Percentiles rank a stretch among this genome's conserved stretches.
Conservation (phyloP, 2,888 invertebrate species). For the Harpalus rufipes region DNA sequence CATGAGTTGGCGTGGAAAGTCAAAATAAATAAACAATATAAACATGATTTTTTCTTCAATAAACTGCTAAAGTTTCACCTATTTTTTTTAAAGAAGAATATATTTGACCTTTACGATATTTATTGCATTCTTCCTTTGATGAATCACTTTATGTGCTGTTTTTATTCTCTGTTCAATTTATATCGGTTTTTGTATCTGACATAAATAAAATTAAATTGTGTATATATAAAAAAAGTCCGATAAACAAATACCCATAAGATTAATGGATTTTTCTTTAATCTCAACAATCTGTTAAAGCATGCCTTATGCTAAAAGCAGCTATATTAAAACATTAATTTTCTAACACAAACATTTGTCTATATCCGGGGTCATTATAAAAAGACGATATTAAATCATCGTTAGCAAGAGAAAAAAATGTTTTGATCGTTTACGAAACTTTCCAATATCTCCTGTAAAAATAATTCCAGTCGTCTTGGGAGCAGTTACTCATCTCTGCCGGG, state of each 20-base stretch:
- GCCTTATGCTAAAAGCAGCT: not conserved
- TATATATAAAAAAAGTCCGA: not conserved
- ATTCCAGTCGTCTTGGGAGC: not conserved
- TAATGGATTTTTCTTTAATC: conserved; percentile 29
- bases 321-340: not conserved
- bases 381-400: not conserved
- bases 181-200: not conserved
- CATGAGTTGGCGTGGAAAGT: too few species aligned
- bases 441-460: not conserved
- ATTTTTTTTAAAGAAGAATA: not conserved
- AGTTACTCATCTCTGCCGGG: not conserved
- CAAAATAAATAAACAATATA: too few species aligned
- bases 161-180: not conserved
- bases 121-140: not conserved
- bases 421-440: not conserved
- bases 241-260: not conserved
- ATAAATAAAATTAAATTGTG: conserved; percentile 4
- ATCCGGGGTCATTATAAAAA: not conserved
- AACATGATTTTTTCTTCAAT: not conserved
- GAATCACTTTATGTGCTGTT: not conserved
- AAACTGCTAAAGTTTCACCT: not conserved
- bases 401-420: not conserved
- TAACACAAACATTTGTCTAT: not conserved
- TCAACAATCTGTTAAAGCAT: not conserved
- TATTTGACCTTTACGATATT: not conserved